Percentiles rank a stretch among this genome's conserved stretches.
phyloP scores from a whole-genome alignment of 2,888 invertebrate genomes.

The Coelogynopora nodosa region DNA sequence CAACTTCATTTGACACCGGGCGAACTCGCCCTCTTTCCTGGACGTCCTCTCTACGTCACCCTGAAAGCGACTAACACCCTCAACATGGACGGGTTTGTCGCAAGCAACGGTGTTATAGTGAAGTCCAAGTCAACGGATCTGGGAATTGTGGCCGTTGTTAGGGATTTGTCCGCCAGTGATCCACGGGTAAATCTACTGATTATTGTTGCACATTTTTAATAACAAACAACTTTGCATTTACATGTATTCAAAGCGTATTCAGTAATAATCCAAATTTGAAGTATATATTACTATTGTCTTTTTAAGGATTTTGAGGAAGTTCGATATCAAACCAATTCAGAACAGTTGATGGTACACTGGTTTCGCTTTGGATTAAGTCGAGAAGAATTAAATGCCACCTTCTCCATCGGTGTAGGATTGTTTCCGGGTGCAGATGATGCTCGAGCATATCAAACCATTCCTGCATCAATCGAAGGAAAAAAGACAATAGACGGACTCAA shows the following conservation, averaged over 20 bases:
- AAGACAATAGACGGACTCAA: background rate
- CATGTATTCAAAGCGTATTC: no score
- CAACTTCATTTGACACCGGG: background rate
- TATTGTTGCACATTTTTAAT: background rate
- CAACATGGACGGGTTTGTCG: background rate
- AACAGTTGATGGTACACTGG: no score
- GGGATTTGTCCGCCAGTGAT: background rate
- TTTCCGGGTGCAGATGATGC: background rate
- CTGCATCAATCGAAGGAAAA: background rate
- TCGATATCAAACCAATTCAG: background rate
- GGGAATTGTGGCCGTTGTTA: background rate
- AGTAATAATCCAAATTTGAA: no score
- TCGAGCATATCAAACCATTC: background rate
- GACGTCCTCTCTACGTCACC: background rate
- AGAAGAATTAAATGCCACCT: background rate
- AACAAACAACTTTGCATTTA: background rate
- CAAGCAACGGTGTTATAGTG: background rate
- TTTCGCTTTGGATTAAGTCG: background rate
- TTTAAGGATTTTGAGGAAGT: background rate
- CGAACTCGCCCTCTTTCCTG: background rate
- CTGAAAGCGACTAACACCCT: background rate
- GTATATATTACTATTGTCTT: no score
- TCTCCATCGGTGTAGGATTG: background rate
- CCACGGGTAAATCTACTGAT: background rate
- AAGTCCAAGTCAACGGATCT: background rate